Base-by-base conservation (phyloP, 2,797 vertebrate genomes). In the Sebastes baramenuke region DNA sequence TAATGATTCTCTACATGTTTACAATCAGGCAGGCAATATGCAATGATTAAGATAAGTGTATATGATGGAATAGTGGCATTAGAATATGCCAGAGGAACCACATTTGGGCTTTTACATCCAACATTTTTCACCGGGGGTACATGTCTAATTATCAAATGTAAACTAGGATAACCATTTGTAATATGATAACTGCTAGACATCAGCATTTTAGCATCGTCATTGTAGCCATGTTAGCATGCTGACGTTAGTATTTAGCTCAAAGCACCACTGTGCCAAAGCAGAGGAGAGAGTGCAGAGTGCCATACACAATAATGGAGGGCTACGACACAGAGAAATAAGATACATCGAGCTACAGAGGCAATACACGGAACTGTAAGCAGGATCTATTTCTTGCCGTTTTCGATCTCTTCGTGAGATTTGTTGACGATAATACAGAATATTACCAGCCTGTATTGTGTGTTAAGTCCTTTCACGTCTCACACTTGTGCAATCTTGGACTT, bases 401-500 rank as follows among this genome's bases (percentile, higher is more conserved):
- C 4, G 7, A 75, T 24, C 20, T 54, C 8, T 52, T 59, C 14
- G 14, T 34, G 25, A 10, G 42, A 38, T 74, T 5, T 34, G n/a
- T 34, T 66, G 4, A 42, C 14, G 14, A 8, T 22, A 46, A 66
- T 11, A 49, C 2, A 18, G 12, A 30, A n/a, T 14, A 60, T 25
- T 29, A 58, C 3, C 56, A 38, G 67, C 11, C 3, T 24, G 52
- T 16, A 8, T 3, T 38, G 30, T n/a, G 18, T 38, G 11, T 46
- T 14, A 29, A 24, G 27, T 30, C 29, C 38, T 55, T 46, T 30
- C 16, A 38, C 2, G 3, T 54, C 2, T 46, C 67, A 56, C 30
- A 74, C 52, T 75, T 77, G 55, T 16, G 82, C 11, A 72, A 73
- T 64, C 62, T 32, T 32, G 46, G 49, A 73, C 9, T 55, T 38